phyloP scores from a whole-genome alignment of 2,888 invertebrate genomes.

The Cremastinae sp. region DNA sequence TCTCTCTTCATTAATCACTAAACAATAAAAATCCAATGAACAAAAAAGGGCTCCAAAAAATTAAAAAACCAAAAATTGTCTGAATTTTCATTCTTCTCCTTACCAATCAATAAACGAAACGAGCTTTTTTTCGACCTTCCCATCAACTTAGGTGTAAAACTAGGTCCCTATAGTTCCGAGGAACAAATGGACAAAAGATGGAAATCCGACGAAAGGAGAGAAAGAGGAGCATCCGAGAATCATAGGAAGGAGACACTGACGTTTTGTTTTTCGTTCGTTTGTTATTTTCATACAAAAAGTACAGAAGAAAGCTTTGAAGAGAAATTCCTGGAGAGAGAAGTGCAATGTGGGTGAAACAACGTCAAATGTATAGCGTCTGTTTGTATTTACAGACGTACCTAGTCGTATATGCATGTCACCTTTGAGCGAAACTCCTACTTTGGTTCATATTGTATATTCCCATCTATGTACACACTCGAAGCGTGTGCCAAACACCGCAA shows the following conservation, averaged over 20 bases:
- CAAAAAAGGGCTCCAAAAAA: too few relatives aligned
- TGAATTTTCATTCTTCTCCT: too few relatives aligned
- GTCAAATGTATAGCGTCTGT: conserved; percentile 64
- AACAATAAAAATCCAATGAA: too few relatives aligned
- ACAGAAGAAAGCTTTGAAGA: conserved; percentile 40
- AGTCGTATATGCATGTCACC: conserved; percentile 11
- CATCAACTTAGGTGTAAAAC: too few relatives aligned
- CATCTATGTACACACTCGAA: conserved; percentile 30
- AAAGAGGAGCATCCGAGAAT: conserved; percentile 22
- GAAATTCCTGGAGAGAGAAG: conserved; percentile 31
- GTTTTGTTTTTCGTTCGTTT: conserved; percentile 14
- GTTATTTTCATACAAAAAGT: conserved; percentile 17
- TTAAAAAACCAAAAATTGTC: too few relatives aligned
- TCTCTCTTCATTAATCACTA: too few relatives aligned
- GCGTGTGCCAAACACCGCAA: conserved; percentile 46
- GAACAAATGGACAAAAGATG: too few relatives aligned
- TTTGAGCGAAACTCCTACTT: conserved; percentile 71
- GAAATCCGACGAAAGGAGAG: conserved; percentile 15
- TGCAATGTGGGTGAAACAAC: conserved; percentile 58
- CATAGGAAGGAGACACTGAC: conserved; percentile 37
- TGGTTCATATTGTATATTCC: conserved; percentile 67
- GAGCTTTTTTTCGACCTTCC: too few relatives aligned
- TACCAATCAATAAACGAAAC: too few relatives aligned
- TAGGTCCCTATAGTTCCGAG: too few relatives aligned
- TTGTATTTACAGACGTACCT: conserved; percentile 66